These are phyloP conservation scores for Corythornis cristatus DNA, from an alignment of 2,113 vertebrate genomes.

Conservation along the genomic window DNA sequence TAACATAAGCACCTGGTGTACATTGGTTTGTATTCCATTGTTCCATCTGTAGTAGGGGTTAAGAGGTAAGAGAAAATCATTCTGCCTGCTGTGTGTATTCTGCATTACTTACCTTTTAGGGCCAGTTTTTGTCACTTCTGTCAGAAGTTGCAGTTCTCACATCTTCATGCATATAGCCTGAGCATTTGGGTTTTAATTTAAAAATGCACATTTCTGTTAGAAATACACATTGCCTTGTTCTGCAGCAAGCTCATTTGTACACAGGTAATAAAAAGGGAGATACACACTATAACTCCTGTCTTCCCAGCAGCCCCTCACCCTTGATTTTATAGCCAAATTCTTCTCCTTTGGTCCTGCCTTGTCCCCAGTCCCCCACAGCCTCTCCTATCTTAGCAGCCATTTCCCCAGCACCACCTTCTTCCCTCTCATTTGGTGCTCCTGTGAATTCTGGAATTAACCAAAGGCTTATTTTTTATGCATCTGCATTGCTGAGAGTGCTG, in stretches of 20 bases:
- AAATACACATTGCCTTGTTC: background rate
- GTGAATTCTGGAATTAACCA: background rate
- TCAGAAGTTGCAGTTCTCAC: background rate
- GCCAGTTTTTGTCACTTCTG: background rate
- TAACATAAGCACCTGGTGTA: conserved; percentile 8
- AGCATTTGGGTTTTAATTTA: background rate
- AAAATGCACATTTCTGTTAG: background rate
- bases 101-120: background rate
- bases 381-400: background rate
- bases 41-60: conserved; percentile 14
- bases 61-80: background rate
- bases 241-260: background rate
- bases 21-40: conserved; percentile 31
- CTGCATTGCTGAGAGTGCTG: background rate
- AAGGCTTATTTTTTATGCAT: background rate
- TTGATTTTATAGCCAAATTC: background rate
- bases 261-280: background rate
- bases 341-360: background rate
- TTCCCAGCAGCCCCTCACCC: background rate
- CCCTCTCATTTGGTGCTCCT: background rate
- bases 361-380: background rate
- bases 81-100: conserved; percentile 21
- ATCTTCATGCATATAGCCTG: background rate
- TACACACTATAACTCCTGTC: background rate
- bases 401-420: background rate